Base-by-base conservation (phyloP, 2,888 invertebrate species). In the Flabesymbios commensalis region DNA sequence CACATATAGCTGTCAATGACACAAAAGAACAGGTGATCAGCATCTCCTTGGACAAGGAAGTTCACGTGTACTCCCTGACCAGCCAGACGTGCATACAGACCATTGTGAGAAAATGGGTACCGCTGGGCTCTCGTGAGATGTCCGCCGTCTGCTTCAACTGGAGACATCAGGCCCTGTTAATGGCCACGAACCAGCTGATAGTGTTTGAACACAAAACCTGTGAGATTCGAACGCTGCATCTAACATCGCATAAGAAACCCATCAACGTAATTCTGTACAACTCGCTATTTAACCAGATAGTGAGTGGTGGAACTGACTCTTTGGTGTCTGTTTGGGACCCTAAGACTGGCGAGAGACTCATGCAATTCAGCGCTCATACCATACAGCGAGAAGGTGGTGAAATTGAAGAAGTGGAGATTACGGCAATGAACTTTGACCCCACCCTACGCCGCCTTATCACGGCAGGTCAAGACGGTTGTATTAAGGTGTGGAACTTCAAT, bases 401-500 rank as follows among this genome's bases (percentile, higher is more conserved):
- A 19, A 52, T 32, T 3, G 19, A 19, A 14, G 3, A 24, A 2
- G 26, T 51, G 28, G 61, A 90, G 84, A 90, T 92, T 65, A 90
- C 90, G 0, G 88, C 90, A 1, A 89, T 89, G 26, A 87, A 88
- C 72, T 92, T 91, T 79, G 90, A 92, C 83, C 88, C 89, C 0
- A 87, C 88, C 26, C 84, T 87, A 69, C 89, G 90, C 3, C 86
- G 90, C 61, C 84, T 93, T 26, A 80, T 91, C 58, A 92, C 91
- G 0, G 92, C 91, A 1, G 92, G 90, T 0, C 86, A 89, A 55
- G 88, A 91, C 78, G 93, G 93, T 17, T 87, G 88, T 0, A 83
- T 93, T 4, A 90, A 90, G 84, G 86, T 91, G 33, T 93, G 93
- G 93, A 90, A 92, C 81, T 92, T 92, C 75, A 91, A 90, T 76